Evolutionary conservation across 1,140 invertebrate genomes (phyloP), one percentile per base, ranked within the genome.

Genomic region (Chymomyza costata): DNA sequence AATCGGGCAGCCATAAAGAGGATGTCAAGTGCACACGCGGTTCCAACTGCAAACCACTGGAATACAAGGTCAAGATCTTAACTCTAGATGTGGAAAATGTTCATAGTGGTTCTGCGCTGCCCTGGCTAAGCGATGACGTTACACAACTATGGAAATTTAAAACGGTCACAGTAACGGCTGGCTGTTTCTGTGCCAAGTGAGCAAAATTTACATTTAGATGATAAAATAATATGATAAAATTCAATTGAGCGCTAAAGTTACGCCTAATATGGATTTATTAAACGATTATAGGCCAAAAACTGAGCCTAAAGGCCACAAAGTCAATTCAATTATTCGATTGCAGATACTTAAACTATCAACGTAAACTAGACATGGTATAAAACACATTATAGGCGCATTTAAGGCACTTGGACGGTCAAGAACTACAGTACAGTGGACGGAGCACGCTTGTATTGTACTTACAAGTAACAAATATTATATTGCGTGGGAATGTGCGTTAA

Each of bases 161-260:
- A 37, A 83, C 80, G 0, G 65, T 85, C 11, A 80, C 70, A 13
- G 83, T 85, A 8, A 65, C 80, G 7, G 83, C 83, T 28, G 83
- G 83, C 17, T 85, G 83, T 50, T 84, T 84, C 40, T 85, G 83
- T 46, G 70, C 82, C 15, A 82, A 82, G 16, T 80, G 48, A 64
- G 18, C 19, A 30, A 19, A n/a, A 6, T 10, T 10, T 11, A 57
- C 8, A 39, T 25, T 31, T 16, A 59, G 14, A 32, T 30, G 7
- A 47, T 31, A 32, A 30, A 28, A 28, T 35, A 38, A 51, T 68
- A 25, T 52, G 58, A 25, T 56, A 49, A 64, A 66, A 71, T n/a
- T n/a, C n/a, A n/a, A n/a, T 52, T 66, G 38, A 58, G 32, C 41
- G 61, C 21, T 32, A 40, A 58, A 64, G 46, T 45, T 58, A 59